A percentile compares a stretch with the other conserved stretches of the same genome.
These are phyloP conservation scores for Phoxinus dragarum DNA, from an alignment of 2,797 vertebrate species.

Conservation along the genomic window DNA sequence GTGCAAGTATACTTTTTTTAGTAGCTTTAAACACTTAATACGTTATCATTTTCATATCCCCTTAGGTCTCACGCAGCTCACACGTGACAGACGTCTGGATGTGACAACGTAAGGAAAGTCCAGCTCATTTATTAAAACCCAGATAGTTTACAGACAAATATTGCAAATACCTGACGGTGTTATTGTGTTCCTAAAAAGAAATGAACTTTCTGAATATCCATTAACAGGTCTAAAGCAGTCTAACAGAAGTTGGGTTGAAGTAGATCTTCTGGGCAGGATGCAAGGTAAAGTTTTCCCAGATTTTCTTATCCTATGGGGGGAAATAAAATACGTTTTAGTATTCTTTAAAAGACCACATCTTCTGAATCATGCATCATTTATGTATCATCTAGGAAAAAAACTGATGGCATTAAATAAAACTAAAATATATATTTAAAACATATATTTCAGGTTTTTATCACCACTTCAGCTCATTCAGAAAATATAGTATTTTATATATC, in stretches of 20 bases:
- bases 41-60: not conserved
- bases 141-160: conserved; percentile 44
- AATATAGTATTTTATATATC: not conserved
- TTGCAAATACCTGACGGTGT: conserved; percentile 59
- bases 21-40: not conserved
- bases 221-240: conserved; percentile 16
- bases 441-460: conserved; percentile 1
- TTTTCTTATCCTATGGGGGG: conserved; percentile 9
- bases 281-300: conserved; percentile 7
- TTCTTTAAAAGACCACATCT: not conserved
- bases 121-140: conserved; percentile 26
- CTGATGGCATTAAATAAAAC: not conserved
- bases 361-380: conserved; percentile 15
- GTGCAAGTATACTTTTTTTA: not conserved
- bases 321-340: not conserved
- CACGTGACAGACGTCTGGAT: not conserved
- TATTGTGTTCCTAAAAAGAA: conserved; percentile 30
- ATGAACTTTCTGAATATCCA: conserved; percentile 47
- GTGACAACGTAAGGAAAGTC: not conserved
- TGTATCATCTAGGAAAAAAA: not conserved
- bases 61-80: not conserved
- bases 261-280: conserved; percentile 6
- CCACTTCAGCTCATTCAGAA: not conserved
- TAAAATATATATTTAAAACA: not conserved
- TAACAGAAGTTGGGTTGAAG: not conserved